These are phyloP conservation scores for Zosterops japonicus DNA, from an alignment of 2,113 vertebrate species.

Conservation along the genomic window DNA sequence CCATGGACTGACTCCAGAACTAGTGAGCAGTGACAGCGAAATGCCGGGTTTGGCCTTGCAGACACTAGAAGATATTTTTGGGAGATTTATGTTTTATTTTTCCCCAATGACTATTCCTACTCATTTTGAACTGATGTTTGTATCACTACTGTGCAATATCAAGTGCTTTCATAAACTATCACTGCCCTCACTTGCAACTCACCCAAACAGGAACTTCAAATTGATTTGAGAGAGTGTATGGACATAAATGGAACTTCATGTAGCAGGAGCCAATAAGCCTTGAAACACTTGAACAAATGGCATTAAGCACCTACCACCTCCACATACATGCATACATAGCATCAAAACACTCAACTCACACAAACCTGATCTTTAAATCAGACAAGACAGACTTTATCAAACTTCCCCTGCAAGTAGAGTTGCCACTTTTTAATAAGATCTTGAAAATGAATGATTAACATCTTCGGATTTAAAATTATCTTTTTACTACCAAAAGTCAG, in stretches of 20 bases:
- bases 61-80: neutral
- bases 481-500: neutral
- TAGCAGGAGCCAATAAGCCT: neutral
- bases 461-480: neutral
- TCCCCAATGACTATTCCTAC: neutral
- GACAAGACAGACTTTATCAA: neutral
- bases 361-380: neutral
- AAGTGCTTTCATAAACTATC: neutral
- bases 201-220: neutral
- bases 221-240: neutral
- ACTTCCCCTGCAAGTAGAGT: neutral
- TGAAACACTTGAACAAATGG: neutral
- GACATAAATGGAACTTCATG: neutral
- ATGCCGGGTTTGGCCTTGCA: neutral
- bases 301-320: neutral
- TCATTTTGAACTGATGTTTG: neutral
- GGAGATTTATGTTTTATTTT: neutral
- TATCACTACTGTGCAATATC: neutral
- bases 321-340: neutral
- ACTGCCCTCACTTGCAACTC: neutral
- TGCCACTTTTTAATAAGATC: neutral
- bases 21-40: rapidly evolving
- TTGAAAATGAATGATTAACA: neutral
- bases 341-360: neutral
- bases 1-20: neutral